These are phyloP conservation scores for Morone chrysops DNA, from an alignment of 2,113 vertebrate genomes.

Conservation along the genomic window DNA sequence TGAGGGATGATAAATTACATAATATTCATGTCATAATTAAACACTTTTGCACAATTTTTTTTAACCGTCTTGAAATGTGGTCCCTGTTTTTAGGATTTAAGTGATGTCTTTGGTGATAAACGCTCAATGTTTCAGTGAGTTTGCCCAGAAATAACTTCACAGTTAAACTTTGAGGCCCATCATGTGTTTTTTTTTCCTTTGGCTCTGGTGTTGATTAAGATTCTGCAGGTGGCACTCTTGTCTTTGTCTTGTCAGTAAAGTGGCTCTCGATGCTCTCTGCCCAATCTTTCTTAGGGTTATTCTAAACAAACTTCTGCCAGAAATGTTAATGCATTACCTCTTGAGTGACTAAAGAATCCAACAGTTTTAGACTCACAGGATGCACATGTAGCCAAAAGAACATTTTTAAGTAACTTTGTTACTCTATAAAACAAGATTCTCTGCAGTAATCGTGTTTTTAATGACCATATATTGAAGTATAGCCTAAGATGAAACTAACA, in stretches of 20 bases:
- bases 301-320: conserved; percentile 33
- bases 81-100: background rate
- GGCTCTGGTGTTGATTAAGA: conserved; percentile 31
- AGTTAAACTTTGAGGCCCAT: background rate
- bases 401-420: background rate
- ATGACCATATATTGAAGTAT: background rate
- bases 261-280: conserved; percentile 33
- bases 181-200: background rate
- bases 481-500: background rate
- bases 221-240: conserved; percentile 38
- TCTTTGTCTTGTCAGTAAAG: conserved; percentile 41
- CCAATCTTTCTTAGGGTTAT: conserved; percentile 12
- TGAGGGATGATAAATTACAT: conserved; percentile 67
- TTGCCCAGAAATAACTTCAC: conserved; percentile 10
- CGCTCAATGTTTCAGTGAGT: background rate
- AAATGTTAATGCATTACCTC: conserved; percentile 39
- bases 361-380: background rate
- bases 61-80: background rate
- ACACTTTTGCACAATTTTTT: background rate
- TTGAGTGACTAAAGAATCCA: background rate
- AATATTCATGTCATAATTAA: background rate
- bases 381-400: background rate
- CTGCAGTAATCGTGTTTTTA: background rate
- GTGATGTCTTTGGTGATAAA: background rate
- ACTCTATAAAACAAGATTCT: background rate